Base-by-base conservation (phyloP, 2,888 invertebrate genomes). In the Theristus sp. region DNA sequence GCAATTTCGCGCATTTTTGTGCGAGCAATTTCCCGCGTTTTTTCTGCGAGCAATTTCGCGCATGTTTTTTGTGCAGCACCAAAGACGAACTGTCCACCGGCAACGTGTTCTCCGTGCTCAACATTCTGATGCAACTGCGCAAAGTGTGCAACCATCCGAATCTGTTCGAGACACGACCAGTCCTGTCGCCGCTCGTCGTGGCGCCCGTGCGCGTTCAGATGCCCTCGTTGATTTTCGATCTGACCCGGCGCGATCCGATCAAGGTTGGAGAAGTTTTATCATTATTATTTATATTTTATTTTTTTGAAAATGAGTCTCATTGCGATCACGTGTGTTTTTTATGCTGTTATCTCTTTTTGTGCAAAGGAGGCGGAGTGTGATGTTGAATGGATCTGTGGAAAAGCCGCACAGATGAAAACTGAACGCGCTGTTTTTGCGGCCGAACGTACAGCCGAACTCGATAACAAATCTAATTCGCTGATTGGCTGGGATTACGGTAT, bases 121-220 rank as follows among this genome's bases (percentile, higher is more conserved):
- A 93, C 78, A 86, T 94, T 67, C 80, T 94, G 63, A 94, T 94
- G 93, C 93, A 94, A 78, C 80, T 94, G 72, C 82, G 94, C 61
- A 94, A 94, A 80, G 90, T 91, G 67, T 94, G 94, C 80, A 94
- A 94, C 79, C 94, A 94, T 80, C 94, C 94, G 24, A 91, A 94
- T 80, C 81, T 94, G 73, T 94, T 94, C 78, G 98, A 99, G 81
- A 86, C 89, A 65, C 82, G 98, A 61, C 91, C 94, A 57, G 91
- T 89, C 54, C 80, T 85, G 60, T 91, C 96, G 57, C 93, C 98
- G 63, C 89, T 94, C 79, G 70, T 74, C 56, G 29, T 68, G 1
- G 58, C 55, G 0, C 63, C 64, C 27, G 56, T 65, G 1, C 58
- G 56, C 25, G 47, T 38, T 6, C 60, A 57, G 17, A n/a, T 66